Evolutionary conservation across 2,888 invertebrate genomes (phyloP), one percentile per base, ranked within the genome.

Genomic region (Leptopilina drosophilae): DNA sequence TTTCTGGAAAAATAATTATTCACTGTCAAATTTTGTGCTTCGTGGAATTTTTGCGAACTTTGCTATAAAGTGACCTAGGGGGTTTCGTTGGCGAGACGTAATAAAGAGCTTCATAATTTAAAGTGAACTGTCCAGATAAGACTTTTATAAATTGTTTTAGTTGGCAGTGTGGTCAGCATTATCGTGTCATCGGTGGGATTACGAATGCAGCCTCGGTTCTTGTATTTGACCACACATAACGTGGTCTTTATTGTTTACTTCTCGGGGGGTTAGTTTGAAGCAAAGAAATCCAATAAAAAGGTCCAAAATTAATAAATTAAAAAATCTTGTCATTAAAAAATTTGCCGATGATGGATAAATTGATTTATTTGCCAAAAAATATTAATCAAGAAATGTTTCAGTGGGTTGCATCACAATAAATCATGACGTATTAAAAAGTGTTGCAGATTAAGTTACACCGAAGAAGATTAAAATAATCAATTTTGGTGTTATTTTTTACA

Each of bases 171-270:
- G 88, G 87, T 87, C 87, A 87, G 87, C 82, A 87, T 88, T 89
- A 89, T 89, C 89, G 88, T 85, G 86, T 87, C 87, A 88, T 89
- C 88, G 85, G 8, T 20, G 20, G 86, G 85, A 87, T 88, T 87
- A 88, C 87, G 86, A 88, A 85, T 85, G 85, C 80, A 65, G 26
- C 42, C 56, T 33, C n/a, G 53, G 33, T 73, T 73, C 15, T 33
- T 56, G 33, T 56, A 56, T 56, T n/a, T 56, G 56, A 56, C 15
- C 40, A 5, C 12, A 42, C 15, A 56, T 40, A 56, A 46, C 83
- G 84, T 82, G 2, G 84, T 85, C 85, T 88, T 88, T 85, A 88
- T 88, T 87, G 86, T 88, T 87, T 87, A 85, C 83, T 79, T 84
- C 80, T 84, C 84, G 81, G 82, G 83, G 75, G 80, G 86, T 85